A percentile compares a stretch with the other conserved stretches of the same genome.
Conservation (phyloP, 2,797 vertebrate species). For the Cirrhinus mrigala region DNA sequence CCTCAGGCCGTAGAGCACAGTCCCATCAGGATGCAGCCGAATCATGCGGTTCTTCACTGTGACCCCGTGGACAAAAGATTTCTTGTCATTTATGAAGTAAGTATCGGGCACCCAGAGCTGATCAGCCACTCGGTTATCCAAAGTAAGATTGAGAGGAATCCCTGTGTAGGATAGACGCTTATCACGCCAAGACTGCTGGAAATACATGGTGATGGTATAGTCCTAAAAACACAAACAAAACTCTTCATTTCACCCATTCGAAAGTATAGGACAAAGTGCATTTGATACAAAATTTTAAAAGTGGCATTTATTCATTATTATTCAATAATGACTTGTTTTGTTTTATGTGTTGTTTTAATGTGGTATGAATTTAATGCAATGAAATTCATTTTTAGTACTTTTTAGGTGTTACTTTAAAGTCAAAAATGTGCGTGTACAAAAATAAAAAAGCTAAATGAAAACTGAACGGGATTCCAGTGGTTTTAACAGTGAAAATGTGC, state of each 20-base stretch:
- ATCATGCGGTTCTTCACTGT: constrained; percentile 97
- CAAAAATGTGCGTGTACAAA: background rate
- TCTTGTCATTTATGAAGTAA: constrained; percentile 96
- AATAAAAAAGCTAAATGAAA: background rate
- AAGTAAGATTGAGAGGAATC: constrained; percentile 68
- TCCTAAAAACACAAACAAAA: constrained; percentile 74
- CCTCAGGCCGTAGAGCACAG: constrained; percentile 93
- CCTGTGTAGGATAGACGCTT: constrained; percentile 88
- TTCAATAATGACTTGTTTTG: too few relatives aligned
- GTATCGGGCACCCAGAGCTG: constrained; percentile 96
- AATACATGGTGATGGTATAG: constrained; percentile 90
- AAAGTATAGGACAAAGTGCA: background rate
- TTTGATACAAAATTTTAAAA: background rate
- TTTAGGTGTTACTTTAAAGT: background rate
- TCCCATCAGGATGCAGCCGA: constrained; percentile 92
- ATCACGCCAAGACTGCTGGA: constrained; percentile 89
- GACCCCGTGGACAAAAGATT: constrained; percentile 94
- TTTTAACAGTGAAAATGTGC: background rate
- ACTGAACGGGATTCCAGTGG: background rate
- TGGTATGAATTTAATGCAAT: background rate
- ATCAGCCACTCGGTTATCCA: constrained; percentile 91
- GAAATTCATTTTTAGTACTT: background rate
- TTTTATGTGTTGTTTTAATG: background rate
- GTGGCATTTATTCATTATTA: background rate
- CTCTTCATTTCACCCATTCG: background rate